A percentile compares a stretch with the other conserved stretches of the same genome.
These are phyloP conservation scores for Acridotheres tristis DNA, from an alignment of 2,797 vertebrate genomes.

Conservation along the genomic window DNA sequence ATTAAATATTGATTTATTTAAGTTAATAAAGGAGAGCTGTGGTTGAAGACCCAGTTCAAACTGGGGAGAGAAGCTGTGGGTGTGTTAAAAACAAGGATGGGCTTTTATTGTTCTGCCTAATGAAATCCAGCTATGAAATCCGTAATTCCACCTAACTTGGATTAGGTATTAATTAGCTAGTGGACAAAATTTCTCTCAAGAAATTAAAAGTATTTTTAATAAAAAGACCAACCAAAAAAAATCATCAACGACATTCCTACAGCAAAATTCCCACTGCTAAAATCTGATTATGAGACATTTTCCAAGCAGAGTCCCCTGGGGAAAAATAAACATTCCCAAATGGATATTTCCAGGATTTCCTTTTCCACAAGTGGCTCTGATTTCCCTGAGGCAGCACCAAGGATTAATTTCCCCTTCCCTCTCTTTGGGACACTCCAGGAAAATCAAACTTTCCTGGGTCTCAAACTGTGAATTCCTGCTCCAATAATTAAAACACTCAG, in stretches of 20 bases:
- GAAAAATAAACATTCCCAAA: not conserved
- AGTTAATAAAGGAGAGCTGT: too few species aligned
- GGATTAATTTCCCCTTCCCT: not conserved
- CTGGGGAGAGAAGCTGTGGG: too few species aligned
- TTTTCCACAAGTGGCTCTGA: not conserved
- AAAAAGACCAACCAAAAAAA: not conserved
- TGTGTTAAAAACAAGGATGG: too few species aligned
- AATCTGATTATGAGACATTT: not conserved
- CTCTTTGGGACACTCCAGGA: not conserved
- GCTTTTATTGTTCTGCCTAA: too few species aligned
- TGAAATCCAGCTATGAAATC: too few species aligned
- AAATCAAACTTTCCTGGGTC: not conserved
- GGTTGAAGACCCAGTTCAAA: too few species aligned
- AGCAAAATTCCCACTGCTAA: not conserved
- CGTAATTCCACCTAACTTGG: too few species aligned
- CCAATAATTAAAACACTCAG: conserved; percentile 13
- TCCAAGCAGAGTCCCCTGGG: not conserved
- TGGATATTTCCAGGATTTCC: not conserved
- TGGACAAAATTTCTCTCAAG: too few species aligned
- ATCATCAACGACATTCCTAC: not conserved
- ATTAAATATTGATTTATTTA: too few species aligned
- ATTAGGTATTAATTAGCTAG: too few species aligned
- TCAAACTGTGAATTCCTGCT: conserved; percentile 3
- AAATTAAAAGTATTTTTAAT: not conserved
- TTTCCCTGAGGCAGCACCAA: not conserved